Percentiles rank a stretch among this genome's conserved stretches.
Conservation (phyloP, 23 tunicate species). For the Styela clava region DNA sequence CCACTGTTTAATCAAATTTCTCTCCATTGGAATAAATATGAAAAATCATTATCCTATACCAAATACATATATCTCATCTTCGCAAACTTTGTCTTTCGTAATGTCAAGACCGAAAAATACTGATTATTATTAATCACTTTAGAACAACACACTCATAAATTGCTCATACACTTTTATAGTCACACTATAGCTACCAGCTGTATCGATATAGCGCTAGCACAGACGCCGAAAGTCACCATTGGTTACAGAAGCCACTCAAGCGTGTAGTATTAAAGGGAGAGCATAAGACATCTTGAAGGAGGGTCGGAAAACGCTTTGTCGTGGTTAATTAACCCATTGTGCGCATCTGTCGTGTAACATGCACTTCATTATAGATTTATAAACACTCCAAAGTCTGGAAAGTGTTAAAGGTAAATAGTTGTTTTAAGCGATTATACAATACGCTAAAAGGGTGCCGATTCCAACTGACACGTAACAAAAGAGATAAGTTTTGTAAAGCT, state of each 20-base stretch:
- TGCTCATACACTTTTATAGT: not conserved
- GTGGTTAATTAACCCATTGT: not conserved
- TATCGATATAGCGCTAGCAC: not conserved
- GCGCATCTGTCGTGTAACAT: too few species aligned
- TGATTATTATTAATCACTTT: too few species aligned
- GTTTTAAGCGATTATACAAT: not conserved
- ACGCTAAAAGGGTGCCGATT: not conserved
- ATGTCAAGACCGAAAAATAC: too few species aligned
- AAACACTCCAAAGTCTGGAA: too few species aligned
- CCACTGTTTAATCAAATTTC: too few species aligned
- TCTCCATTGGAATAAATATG: too few species aligned
- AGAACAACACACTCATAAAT: not conserved
- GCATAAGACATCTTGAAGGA: not conserved
- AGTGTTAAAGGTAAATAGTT: not conserved
- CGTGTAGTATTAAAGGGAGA: not conserved
- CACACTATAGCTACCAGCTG: not conserved
- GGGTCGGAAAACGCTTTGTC: not conserved
- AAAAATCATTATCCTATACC: too few species aligned
- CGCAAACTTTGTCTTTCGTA: too few species aligned
- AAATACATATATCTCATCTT: too few species aligned
- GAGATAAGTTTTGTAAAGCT: not conserved
- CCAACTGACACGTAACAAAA: not conserved
- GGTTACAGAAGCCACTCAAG: not conserved
- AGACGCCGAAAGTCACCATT: not conserved
- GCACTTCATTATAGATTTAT: too few species aligned